Percentiles rank a stretch among this genome's conserved stretches.
Conservation (phyloP, 2,888 invertebrate genomes). For the Trisateles emortualis region DNA sequence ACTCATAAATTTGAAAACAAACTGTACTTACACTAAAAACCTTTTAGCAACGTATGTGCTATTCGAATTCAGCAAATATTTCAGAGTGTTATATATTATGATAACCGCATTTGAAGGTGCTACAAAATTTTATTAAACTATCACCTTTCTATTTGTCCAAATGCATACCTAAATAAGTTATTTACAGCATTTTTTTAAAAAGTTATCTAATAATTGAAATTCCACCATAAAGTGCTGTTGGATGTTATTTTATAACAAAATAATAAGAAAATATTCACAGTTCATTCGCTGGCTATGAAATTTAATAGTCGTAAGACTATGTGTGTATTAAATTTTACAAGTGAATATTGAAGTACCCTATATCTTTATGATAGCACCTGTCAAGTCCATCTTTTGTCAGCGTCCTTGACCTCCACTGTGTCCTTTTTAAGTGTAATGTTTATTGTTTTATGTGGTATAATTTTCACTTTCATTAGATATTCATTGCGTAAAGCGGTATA, state of each 20-base stretch:
- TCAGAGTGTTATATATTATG: conserved; percentile 2
- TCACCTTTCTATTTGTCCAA: too few species aligned
- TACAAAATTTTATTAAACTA: too few species aligned
- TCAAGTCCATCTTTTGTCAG: conserved; percentile 20
- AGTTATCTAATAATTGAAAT: not conserved
- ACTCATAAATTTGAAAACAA: conserved; percentile 10
- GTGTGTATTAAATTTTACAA: conserved; percentile 37
- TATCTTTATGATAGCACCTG: conserved; percentile 27
- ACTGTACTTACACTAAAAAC: conserved; percentile 13
- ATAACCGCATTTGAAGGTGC: too few species aligned
- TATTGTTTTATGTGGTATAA: conserved; percentile 28
- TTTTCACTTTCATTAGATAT: conserved; percentile 49
- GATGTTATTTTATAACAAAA: conserved; percentile 13
- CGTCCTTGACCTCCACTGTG: conserved; percentile 36
- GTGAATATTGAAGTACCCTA: conserved; percentile 24
- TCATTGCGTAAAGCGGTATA: conserved; percentile 37
- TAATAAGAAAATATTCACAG: conserved; percentile 27
- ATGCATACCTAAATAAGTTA: too few species aligned
- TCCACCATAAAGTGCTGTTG: not conserved
- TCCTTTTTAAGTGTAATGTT: conserved; percentile 31
- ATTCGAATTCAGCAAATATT: conserved; percentile 1
- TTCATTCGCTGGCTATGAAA: conserved; percentile 11
- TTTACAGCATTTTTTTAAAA: too few species aligned
- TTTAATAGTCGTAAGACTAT: conserved; percentile 37
- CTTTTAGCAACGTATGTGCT: conserved; percentile 7